phyloP scores from a whole-genome alignment of 2,797 vertebrate genomes.

The Furcifer pardalis region DNA sequence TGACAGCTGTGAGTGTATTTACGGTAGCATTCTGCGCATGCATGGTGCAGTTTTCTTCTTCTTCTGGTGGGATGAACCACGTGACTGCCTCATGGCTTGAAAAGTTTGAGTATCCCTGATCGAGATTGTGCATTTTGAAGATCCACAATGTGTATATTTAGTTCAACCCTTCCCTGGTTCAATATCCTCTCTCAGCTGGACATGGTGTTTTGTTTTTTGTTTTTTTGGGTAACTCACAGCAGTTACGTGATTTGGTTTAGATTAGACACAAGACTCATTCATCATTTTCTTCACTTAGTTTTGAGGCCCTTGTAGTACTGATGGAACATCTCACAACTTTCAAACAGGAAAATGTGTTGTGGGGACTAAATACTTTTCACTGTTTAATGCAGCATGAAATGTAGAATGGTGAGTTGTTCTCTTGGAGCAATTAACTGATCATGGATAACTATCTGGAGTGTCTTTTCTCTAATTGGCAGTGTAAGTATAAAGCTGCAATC shows the following conservation, averaged over 20 bases:
- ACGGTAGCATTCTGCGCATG: too few species aligned
- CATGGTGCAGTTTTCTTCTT: too few species aligned
- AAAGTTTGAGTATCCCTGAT: too few species aligned
- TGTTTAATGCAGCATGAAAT: background rate
- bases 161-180: background rate
- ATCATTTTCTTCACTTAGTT: background rate
- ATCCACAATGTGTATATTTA: background rate
- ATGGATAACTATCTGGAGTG: background rate
- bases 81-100: too few species aligned
- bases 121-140: background rate
- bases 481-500: background rate
- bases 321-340: background rate
- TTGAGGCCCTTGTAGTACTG: background rate
- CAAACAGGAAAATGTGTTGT: constrained; percentile 11
- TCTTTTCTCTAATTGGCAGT: background rate
- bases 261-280: background rate
- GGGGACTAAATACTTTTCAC: constrained; percentile 27
- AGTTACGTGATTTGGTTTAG: background rate
- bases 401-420: background rate
- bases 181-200: background rate
- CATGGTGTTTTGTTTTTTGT: background rate
- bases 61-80: too few species aligned
- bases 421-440: background rate
- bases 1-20: too few species aligned
- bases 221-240: background rate